Evolutionary conservation across 2,113 vertebrate genomes (phyloP), one percentile per base, ranked within the genome.

Genomic region (Spilogale gracilis): DNA sequence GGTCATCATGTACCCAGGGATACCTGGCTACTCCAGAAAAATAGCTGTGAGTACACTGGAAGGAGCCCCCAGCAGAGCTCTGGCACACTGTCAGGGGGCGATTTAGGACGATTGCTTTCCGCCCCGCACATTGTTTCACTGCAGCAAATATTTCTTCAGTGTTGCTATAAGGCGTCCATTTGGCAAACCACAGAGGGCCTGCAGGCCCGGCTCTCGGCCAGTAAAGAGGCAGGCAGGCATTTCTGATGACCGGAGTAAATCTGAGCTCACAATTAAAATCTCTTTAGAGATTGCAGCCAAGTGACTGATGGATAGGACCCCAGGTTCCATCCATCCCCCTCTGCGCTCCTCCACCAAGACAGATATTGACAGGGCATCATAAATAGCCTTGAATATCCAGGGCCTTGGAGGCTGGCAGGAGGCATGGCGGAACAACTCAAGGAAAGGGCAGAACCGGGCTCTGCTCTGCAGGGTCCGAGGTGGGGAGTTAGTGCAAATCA

Each of bases 211-310:
- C 76, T 80, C 96, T 92, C 38, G 0, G 12, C 94, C 9, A 1
- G 92, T 89, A 91, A 97, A 95, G 95, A 96, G 95, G 94, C 63
- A 0, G 95, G 97, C 76, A 18, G 97, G 95, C 13, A 0, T 95
- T 30, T 45, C 88, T 94, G 95, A 96, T 76, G 96, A 80, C 96
- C 0, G 12, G 94, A 98, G 96, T 98, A 96, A 97, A 97, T 98
- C 97, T 96, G 96, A 97, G 79, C 95, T 98, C 97, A 97, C 97
- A 98, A 98, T 98, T 98, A 98, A 98, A 97, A 98, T 97, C 97
- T 97, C 96, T 98, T 98, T 97, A 98, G 97, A 98, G 96, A 97
- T 56, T 94, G 96, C 92, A 96, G 98, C 96, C 97, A 85, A 94
- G 97, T 97, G 97, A 97, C 97, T 97, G 97, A 98, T 94, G 97